Percentiles rank a stretch among this genome's conserved stretches.
These are phyloP conservation scores for Acleris sparsana DNA, from an alignment of 2,888 invertebrate species.

Conservation along the genomic window DNA sequence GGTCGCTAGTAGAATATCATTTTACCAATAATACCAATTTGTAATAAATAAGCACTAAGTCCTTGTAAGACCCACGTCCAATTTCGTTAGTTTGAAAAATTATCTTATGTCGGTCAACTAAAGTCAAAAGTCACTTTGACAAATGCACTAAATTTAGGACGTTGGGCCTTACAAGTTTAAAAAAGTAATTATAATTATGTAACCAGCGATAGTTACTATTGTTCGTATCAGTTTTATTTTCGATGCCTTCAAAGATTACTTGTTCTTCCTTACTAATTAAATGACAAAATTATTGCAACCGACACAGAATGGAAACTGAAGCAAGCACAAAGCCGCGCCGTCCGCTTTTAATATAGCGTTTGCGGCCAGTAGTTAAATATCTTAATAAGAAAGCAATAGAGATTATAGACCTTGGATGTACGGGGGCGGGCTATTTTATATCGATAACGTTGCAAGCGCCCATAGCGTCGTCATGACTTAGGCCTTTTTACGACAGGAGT, in stretches of 20 bases:
- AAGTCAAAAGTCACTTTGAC: too few species aligned
- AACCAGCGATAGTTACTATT: too few species aligned
- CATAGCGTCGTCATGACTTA: background rate
- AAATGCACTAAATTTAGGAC: too few species aligned
- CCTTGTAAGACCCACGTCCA: too few species aligned
- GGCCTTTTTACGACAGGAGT: conserved; percentile 9
- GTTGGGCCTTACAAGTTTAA: too few species aligned
- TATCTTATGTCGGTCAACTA: too few species aligned
- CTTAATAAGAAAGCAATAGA: conserved; percentile 80
- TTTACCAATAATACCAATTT: too few species aligned
- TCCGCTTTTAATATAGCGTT: conserved; percentile 67
- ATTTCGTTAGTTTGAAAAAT: too few species aligned
- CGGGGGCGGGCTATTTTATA: conserved; percentile 56
- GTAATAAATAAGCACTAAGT: too few species aligned
- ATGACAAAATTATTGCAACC: conserved; percentile 29
- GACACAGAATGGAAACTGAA: conserved; percentile 20
- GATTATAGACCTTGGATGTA: conserved; percentile 61
- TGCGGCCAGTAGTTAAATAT: conserved; percentile 73
- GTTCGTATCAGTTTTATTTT: too few species aligned
- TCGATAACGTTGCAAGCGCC: conserved; percentile 49
- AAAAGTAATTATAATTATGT: too few species aligned
- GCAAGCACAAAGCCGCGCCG: conserved; percentile 38
- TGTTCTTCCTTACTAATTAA: conserved; percentile 14
- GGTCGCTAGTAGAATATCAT: too few species aligned
- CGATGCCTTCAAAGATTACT: background rate